Conservation (phyloP, 2,113 vertebrate genomes). For the Sminthopsis crassicaudata region DNA sequence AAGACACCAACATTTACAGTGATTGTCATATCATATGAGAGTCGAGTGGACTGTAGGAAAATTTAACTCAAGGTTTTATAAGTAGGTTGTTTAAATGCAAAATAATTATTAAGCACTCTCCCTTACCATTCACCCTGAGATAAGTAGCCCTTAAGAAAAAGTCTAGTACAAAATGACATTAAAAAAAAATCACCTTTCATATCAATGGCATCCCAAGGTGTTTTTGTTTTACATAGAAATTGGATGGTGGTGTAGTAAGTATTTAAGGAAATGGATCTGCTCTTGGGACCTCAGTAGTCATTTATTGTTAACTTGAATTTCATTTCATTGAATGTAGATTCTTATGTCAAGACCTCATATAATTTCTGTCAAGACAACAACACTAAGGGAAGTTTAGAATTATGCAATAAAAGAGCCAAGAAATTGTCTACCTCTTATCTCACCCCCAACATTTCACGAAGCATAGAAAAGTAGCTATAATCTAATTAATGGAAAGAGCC, state of each 20-base stretch:
- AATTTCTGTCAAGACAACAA: slow-evolving; percentile 56
- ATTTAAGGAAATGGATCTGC: slow-evolving; percentile 79
- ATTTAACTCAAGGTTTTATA: slow-evolving; percentile 78
- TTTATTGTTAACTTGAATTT: slow-evolving; percentile 78
- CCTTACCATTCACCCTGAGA: slow-evolving; percentile 81
- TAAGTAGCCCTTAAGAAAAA: slow-evolving; percentile 82
- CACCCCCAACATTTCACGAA: not conserved
- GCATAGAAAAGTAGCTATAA: not conserved
- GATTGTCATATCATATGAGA: slow-evolving; percentile 72
- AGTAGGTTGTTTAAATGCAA: slow-evolving; percentile 82
- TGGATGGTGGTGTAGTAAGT: slow-evolving; percentile 77
- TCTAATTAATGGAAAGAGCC: not conserved
- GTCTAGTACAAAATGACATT: slow-evolving; percentile 82
- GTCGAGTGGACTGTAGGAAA: slow-evolving; percentile 59
- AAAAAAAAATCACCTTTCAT: slow-evolving; percentile 80
- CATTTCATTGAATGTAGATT: slow-evolving; percentile 71
- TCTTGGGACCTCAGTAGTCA: slow-evolving; percentile 76
- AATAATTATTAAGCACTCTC: slow-evolving; percentile 82
- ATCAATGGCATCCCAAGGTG: slow-evolving; percentile 81
- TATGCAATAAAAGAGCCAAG: not conserved
- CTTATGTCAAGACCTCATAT: slow-evolving; percentile 57
- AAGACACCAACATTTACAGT: slow-evolving; percentile 69
- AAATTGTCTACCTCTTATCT: not conserved
- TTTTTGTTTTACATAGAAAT: slow-evolving; percentile 83
- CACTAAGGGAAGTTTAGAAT: slow-evolving; percentile 24